Percentiles rank a stretch among this genome's conserved stretches.
Evolutionary conservation across 2,113 vertebrate species (phyloP).

Genomic region (Fukomys damarensis): DNA sequence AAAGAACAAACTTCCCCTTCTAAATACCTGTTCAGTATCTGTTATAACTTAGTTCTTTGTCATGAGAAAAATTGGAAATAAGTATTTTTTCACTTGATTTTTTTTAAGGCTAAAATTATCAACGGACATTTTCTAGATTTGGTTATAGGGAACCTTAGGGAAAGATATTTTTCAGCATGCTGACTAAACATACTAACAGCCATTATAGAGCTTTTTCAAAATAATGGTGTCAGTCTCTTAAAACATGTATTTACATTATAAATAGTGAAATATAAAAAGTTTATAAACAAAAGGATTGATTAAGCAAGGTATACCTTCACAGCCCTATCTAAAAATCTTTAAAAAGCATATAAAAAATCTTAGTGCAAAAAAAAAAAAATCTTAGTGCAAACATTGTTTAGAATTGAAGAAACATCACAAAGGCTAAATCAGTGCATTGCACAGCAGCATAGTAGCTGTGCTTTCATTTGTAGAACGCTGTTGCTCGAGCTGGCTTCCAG

Average conservation of each 20-base stretch:
- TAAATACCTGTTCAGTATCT: constrained; percentile 3
- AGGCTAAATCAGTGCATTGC: constrained; percentile 50
- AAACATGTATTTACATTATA: constrained; percentile 36
- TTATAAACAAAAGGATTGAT: constrained; percentile 29
- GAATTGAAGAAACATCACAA: constrained; percentile 14
- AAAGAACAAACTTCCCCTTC: neutral
- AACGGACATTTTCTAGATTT: neutral
- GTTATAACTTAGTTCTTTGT: neutral
- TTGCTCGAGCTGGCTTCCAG: constrained; percentile 84
- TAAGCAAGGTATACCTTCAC: neutral
- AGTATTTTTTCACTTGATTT: neutral
- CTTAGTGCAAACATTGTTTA: constrained; percentile 29
- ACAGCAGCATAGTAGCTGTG: constrained; percentile 51
- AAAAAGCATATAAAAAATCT: constrained; percentile 31
- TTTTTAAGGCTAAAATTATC: constrained; percentile 19
- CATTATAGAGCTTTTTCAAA: constrained; percentile 37
- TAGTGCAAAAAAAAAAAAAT: constrained; percentile 6
- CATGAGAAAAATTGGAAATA: constrained; percentile 22
- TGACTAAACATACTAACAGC: neutral
- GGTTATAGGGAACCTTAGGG: neutral
- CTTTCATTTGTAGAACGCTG: constrained; percentile 84
- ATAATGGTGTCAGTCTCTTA: neutral
- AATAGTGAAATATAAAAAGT: neutral
- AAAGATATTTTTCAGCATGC: neutral
- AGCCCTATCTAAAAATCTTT: constrained; percentile 8